These are phyloP conservation scores for Venusia cambrica DNA, from an alignment of 2,888 invertebrate genomes.

Conservation along the genomic window DNA sequence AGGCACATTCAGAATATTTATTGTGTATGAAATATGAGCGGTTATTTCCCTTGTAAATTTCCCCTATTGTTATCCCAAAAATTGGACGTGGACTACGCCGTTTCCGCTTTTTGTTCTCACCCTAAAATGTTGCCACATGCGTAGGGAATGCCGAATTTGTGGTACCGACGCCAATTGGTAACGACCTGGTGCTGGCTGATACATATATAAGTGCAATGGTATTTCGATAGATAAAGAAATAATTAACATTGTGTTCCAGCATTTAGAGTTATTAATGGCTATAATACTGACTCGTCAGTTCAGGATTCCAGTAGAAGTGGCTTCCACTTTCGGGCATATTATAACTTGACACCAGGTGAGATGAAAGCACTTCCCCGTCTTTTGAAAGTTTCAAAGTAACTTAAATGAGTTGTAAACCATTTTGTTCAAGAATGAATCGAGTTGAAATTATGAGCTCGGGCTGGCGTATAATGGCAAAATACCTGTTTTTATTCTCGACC, in stretches of 20 bases:
- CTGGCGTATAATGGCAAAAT: slow-evolving; percentile 26
- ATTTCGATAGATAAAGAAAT: too few relatives aligned
- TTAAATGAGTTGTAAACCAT: too few relatives aligned
- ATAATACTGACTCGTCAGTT: too few relatives aligned
- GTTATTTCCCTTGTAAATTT: slow-evolving; percentile 35
- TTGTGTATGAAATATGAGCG: slow-evolving; percentile 43
- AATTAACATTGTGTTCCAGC: too few relatives aligned
- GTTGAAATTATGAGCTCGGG: slow-evolving; percentile 35
- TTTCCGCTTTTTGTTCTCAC: slow-evolving; percentile 43
- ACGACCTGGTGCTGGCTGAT: neutral
- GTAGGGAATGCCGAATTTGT: slow-evolving; percentile 1
- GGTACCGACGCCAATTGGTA: neutral
- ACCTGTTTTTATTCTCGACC: slow-evolving; percentile 18
- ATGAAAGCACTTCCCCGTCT: too few relatives aligned
- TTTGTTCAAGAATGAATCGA: too few relatives aligned
- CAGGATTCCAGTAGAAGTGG: too few relatives aligned
- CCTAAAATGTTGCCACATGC: slow-evolving; percentile 12
- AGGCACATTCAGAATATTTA: slow-evolving; percentile 27
- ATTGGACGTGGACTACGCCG: slow-evolving; percentile 47
- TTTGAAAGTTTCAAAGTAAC: too few relatives aligned
- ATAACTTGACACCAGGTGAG: too few relatives aligned
- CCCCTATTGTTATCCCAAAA: slow-evolving; percentile 45
- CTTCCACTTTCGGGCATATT: too few relatives aligned
- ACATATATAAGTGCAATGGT: too few relatives aligned
- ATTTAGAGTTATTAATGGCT: too few relatives aligned